Percentiles rank a stretch among this genome's conserved stretches.
Evolutionary conservation across 2,113 vertebrate species (phyloP).

Genomic region (Dipodomys spectabilis): DNA sequence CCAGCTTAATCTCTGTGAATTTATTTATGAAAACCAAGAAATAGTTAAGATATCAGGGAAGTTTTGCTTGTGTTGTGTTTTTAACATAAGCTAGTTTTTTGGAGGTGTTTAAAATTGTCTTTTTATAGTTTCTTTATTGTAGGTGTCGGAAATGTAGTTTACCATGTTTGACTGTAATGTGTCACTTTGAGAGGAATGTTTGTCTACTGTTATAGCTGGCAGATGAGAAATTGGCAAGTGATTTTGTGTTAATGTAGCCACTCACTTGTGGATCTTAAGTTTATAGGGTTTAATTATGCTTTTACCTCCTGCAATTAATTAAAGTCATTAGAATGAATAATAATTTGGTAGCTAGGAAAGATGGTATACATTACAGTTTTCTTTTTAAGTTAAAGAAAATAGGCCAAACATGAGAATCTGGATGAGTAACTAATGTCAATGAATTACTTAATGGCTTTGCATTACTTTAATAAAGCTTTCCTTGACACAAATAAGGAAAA

Average conservation of each 20-base stretch:
- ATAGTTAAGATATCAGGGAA: conserved; percentile 78
- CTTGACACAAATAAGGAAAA: not conserved
- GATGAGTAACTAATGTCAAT: conserved; percentile 5
- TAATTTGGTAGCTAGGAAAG: conserved; percentile 26
- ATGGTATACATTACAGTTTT: not conserved
- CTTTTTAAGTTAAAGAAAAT: too few relatives aligned
- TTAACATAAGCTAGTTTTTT: conserved; percentile 67
- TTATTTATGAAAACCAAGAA: conserved; percentile 81
- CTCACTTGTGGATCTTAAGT: not conserved
- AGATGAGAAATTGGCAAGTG: not conserved
- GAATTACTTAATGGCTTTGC: conserved; percentile 39
- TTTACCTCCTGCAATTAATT: not conserved
- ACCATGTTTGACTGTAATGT: not conserved
- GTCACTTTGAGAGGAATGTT: not conserved
- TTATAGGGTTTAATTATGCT: not conserved
- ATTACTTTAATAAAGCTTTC: conserved; percentile 50
- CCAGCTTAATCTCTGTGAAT: conserved; percentile 82
- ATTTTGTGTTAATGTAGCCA: not conserved
- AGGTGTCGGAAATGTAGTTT: not conserved
- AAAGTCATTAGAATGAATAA: conserved; percentile 17
- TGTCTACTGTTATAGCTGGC: not conserved
- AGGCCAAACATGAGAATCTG: not conserved
- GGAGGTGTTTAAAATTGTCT: conserved; percentile 55
- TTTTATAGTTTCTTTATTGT: conserved; percentile 27
- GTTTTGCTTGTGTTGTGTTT: conserved; percentile 69